These are phyloP conservation scores for Drosophila serrata DNA, from an alignment of 1,140 invertebrate genomes.

Conservation along the genomic window DNA sequence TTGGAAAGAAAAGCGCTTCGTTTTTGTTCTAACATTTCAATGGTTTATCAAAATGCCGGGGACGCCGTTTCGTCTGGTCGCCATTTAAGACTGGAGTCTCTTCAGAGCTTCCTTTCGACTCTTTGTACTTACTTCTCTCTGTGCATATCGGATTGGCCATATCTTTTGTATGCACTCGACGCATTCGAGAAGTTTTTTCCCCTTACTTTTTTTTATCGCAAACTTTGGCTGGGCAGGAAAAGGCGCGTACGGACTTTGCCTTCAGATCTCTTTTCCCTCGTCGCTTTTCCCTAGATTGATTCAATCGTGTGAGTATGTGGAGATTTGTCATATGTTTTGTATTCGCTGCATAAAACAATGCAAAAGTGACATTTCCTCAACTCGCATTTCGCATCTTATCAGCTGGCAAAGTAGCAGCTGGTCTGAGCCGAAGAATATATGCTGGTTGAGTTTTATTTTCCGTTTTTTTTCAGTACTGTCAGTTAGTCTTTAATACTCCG, in stretches of 20 bases:
- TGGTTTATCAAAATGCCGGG: conserved; percentile 62
- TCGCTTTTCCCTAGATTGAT: conserved; percentile 22
- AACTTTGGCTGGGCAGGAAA: conserved; percentile 76
- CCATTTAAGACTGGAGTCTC: conserved; percentile 66
- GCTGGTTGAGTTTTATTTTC: conserved; percentile 27
- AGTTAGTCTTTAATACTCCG: conserved; percentile 21
- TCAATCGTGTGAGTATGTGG: conserved; percentile 9
- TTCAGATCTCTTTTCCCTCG: conserved; percentile 12
- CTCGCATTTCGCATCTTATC: conserved; percentile 58
- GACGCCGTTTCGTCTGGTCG: conserved; percentile 60
- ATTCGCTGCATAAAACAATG: conserved; percentile 71
- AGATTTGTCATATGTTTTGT: conserved; percentile 59
- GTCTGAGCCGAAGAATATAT: conserved; percentile 5
- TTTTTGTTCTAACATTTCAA: conserved; percentile 63
- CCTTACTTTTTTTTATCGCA: conserved; percentile 63
- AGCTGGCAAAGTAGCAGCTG: conserved; percentile 35
- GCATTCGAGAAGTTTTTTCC: conserved; percentile 68
- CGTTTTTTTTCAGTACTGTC: conserved; percentile 21
- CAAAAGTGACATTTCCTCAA: conserved; percentile 76
- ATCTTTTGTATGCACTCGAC: conserved; percentile 78
- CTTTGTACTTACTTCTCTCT: neutral
- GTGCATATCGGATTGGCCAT: conserved; percentile 58
- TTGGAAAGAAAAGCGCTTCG: conserved; percentile 66
- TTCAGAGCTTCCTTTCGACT: conserved; percentile 23
- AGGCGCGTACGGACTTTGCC: conserved; percentile 75